Evolutionary conservation across 2,797 vertebrate species (phyloP), one percentile per base, ranked within the genome.

Genomic region (Astyanax mexicanus): DNA sequence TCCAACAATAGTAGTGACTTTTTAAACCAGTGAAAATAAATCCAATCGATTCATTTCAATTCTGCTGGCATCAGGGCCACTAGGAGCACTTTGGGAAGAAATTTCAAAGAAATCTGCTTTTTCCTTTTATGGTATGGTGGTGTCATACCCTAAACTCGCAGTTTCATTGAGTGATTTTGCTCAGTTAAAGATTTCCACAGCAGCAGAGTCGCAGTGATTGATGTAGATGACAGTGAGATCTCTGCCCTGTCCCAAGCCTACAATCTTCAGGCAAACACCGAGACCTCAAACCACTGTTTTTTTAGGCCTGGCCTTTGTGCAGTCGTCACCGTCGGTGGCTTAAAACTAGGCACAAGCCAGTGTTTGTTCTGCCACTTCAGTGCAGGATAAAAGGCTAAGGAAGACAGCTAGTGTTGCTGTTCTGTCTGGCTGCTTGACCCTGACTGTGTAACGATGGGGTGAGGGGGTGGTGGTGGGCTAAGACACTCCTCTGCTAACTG

Each of bases 291-390:
- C 51, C 17, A 25, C 21, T 87, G 87, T 90, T 92, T 90, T 88
- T 89, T 86, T 89, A 91, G 86, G 77, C 80, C 75, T 52, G 79
- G 81, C 80, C 80, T 89, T 90, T 86, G 82, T 85, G 75, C 67
- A 84, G 84, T 84, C 89, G 89, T 90, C 85, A 83, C 84, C 79
- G 47, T 49, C 79, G 78, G 79, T 75, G 77, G 72, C 79, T 79
- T 77, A 85, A 81, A 75, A 79, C 88, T 81, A 87, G 86, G 84
- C 85, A 85, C 86, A 84, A 76, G 83, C 75, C 21, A 55, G 71
- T 88, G 83, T 87, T 90, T 88, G 79, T 54, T 83, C 86, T 84
- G 75, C 81, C 85, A 55, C 87, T 89, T 84, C 82, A 86, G 40
- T 80, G 32, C 49, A 66, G 60, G 73, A 70, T 54, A 62, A 74